These are phyloP conservation scores for Clamator glandarius DNA, from an alignment of 2,797 vertebrate species.

Conservation along the genomic window DNA sequence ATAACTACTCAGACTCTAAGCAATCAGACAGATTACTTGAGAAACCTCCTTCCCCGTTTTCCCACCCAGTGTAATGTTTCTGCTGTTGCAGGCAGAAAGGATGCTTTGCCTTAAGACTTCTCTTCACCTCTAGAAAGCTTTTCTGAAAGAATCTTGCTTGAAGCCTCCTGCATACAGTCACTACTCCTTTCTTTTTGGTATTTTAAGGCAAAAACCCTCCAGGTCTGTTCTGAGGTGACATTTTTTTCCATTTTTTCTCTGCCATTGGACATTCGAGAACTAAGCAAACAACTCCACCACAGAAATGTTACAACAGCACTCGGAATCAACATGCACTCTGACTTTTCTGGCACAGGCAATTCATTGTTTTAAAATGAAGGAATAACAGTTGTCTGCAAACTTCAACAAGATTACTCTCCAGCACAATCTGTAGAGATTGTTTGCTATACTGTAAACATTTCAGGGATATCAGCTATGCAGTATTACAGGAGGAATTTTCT, in stretches of 20 bases:
- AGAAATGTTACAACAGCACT: background rate
- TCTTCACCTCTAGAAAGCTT: background rate
- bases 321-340: background rate
- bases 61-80: background rate
- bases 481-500: background rate
- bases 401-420: background rate
- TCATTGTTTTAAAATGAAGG: background rate
- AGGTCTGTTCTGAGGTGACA: background rate
- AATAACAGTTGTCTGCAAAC: background rate
- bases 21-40: background rate
- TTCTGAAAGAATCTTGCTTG: background rate
- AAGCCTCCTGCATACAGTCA: background rate
- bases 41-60: background rate
- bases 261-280: background rate
- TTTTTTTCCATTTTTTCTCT: background rate
- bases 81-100: background rate
- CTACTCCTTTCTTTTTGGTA: background rate
- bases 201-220: background rate
- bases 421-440: background rate
- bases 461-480: background rate
- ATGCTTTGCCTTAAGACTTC: background rate
- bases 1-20: background rate
- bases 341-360: background rate
- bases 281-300: background rate
- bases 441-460: background rate